phyloP scores from a whole-genome alignment of 2,113 vertebrate species.

The Anarrhichthys ocellatus region DNA sequence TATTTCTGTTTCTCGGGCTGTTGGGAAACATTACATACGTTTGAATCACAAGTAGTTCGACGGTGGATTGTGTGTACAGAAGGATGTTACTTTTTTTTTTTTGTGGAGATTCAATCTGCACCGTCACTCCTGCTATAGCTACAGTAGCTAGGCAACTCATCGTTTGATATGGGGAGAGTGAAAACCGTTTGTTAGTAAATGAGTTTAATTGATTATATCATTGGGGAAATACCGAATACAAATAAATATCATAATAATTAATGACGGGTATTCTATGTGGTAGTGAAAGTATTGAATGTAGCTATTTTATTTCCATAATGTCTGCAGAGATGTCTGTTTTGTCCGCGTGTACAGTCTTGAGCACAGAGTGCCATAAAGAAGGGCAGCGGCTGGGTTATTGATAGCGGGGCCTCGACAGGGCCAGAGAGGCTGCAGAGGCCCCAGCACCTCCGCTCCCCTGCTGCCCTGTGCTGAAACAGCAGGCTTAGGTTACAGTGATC shows the following conservation, averaged over 20 bases:
- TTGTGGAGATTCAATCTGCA: neutral
- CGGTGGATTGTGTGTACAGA: neutral
- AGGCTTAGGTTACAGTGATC: constrained; percentile 88
- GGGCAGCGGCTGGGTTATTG: constrained; percentile 76
- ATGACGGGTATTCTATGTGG: neutral
- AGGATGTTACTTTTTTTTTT: neutral
- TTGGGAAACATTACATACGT: neutral
- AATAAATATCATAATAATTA: neutral
- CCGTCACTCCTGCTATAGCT: neutral
- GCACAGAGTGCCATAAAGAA: constrained; percentile 57
- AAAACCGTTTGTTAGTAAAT: neutral
- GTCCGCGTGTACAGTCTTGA: constrained; percentile 41
- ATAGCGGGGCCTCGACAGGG: constrained; percentile 74
- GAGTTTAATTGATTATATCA: neutral
- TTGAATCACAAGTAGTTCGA: neutral
- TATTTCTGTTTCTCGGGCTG: neutral
- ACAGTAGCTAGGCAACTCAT: neutral
- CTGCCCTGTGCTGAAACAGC: constrained; percentile 88
- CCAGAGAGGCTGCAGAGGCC: constrained; percentile 71
- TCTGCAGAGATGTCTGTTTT: constrained; percentile 20
- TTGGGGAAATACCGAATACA: neutral
- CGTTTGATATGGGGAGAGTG: neutral
- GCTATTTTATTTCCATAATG: neutral
- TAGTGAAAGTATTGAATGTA: neutral
- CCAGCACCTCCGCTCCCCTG: constrained; percentile 82